Base-by-base conservation (phyloP, 2,797 vertebrate species). In the Anomalospiza imberbis region DNA sequence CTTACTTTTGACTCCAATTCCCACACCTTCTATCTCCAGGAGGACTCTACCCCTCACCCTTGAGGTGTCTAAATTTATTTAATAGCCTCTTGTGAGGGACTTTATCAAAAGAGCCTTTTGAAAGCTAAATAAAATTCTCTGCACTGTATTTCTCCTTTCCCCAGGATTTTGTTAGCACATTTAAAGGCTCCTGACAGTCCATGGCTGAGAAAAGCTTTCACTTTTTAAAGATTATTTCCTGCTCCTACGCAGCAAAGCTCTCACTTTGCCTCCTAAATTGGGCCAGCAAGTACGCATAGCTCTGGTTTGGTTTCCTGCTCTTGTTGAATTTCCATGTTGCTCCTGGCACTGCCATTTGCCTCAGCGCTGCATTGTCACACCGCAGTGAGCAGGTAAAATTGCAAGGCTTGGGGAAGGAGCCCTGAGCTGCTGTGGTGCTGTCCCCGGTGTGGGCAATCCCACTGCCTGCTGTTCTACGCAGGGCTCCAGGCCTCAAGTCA, bases 41-140 rank as follows among this genome's bases (percentile, higher is more conserved):
- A 90, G 61, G 78, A 87, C 67, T 78, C 67, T 93, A 79, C 55
- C 76, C 88, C 67, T 95, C 73, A 82, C 72, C 93, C 83, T 68
- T 45, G 42, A 94, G 89, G 66, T 93, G 78, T 80, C 80, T 17
- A 80, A 54, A 34, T 77, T 94, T 93, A 76, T 88, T 95, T 88
- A 95, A 95, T 21, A 91, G 61, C 61, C 42, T 91, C 75, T 95
- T 91, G 51, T 75, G 55, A 94, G 42, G 65, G 55, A 53, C 85
- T 90, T 95, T 70, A 94, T 92, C 94, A 96, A 96, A 96, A 91
- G 81, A 89, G 81, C 78, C 71, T 84, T 93, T 96, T 93, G 90
- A 94, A 97, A 95, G 77, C 66, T 86, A 90, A 91, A 91, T 92
- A 84, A 95, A 84, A 93, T 86, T 91, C 55, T 74, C 45, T 84